Percentiles rank a stretch among this genome's conserved stretches.
phyloP scores from a whole-genome alignment of 2,113 vertebrate species.

The Crotophaga sulcirostris region DNA sequence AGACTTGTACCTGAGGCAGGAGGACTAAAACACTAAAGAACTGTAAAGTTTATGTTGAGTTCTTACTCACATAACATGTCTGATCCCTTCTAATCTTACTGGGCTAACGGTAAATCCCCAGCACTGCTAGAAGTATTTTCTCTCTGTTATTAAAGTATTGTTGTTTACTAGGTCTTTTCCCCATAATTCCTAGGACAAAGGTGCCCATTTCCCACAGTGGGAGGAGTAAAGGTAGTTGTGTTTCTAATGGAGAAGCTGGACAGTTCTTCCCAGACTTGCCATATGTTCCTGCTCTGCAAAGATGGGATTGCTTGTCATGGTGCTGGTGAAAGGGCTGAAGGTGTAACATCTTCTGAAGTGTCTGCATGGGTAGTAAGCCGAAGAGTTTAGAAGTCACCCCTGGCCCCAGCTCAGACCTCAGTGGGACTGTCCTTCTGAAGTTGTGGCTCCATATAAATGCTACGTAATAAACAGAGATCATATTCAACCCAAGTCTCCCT shows the following conservation, averaged over 20 bases:
- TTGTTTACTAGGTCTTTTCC: neutral
- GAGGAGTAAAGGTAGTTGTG: neutral
- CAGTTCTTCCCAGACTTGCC: neutral
- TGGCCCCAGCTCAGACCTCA: neutral
- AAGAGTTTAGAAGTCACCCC: neutral
- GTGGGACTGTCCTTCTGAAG: neutral
- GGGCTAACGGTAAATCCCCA: constrained; percentile 1
- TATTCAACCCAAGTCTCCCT: neutral
- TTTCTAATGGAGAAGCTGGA: neutral
- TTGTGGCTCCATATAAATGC: neutral
- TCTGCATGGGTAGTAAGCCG: neutral
- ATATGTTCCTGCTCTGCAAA: neutral
- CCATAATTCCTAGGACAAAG: neutral
- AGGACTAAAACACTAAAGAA: neutral
- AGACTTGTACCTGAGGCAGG: neutral
- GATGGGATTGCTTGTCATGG: neutral
- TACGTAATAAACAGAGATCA: neutral
- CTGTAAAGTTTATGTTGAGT: neutral
- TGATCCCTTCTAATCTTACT: constrained; percentile 51
- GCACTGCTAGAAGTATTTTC: neutral
- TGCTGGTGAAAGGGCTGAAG: neutral
- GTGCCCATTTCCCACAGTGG: neutral
- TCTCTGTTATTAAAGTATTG: neutral
- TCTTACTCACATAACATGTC: constrained; percentile 20
- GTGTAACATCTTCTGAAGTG: neutral